Base-by-base conservation (phyloP, 1,140 invertebrate genomes). In the Heterodera schachtii region DNA sequence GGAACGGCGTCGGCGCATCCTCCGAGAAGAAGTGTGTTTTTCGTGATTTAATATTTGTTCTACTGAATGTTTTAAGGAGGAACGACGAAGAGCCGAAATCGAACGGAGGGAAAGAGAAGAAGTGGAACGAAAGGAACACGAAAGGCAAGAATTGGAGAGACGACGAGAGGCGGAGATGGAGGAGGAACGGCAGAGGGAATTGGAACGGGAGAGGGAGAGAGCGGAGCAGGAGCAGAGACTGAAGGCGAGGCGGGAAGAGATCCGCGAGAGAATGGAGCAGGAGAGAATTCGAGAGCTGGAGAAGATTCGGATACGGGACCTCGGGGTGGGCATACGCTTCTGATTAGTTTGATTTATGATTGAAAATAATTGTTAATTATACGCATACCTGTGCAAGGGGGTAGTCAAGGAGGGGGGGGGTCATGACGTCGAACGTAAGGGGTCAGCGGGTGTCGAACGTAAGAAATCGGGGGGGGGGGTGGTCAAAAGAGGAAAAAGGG, bases 211-310 rank as follows among this genome's bases (percentile, higher is more conserved):
- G 93, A 73, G 94, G 93, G 19, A 91, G 46, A 77, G 79, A 21
- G 79, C 78, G 57, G 73, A 87, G 16, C 86, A 89, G 83, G 90
- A 85, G 46, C 86, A 86, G 66, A 9, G 83, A 52, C n/a, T 92
- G 92, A 81, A 91, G 93, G 83, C 93, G 92, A 86, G 93, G 93
- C 87, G 93, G 94, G 83, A 92, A 90, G 90, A 91, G 81, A 91
- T 91, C 6, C 86, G 92, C n/a, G 94, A 94, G 91, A 96, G 98
- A 91, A 94, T 97, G 93, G 96, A 98, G 90, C 92, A 96, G 81
- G 96, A 98, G 88, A 92, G 96, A 69, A 95, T 97, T 87, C 92
- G 96, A 81, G 96, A 98, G 91, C 97, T 96, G 95, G 97, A 98
- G 91, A 95, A 81, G 52, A 85, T 83, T 21, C 78, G 82, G 7